Percentiles rank a stretch among this genome's conserved stretches.
Evolutionary conservation across 2,797 vertebrate species (phyloP).

Genomic region (Hydrophis major): DNA sequence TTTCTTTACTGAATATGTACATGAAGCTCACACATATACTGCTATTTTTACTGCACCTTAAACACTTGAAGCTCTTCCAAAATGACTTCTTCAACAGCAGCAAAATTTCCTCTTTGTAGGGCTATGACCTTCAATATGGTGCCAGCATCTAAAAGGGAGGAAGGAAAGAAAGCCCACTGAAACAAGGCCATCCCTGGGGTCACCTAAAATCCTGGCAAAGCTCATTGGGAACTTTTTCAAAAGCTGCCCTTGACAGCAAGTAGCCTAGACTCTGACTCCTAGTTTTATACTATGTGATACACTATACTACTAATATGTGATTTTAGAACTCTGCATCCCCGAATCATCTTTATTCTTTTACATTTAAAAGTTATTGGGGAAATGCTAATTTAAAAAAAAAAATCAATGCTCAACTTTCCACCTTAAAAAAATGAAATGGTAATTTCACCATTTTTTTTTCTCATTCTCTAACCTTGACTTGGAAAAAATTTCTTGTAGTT

Average conservation of each 20-base stretch:
- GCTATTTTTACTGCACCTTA: conserved; percentile 75
- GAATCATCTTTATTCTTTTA: not conserved
- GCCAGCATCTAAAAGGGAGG: conserved; percentile 77
- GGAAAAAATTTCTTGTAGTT: not conserved
- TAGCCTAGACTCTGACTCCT: not conserved
- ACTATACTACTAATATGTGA: not conserved
- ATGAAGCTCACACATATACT: not conserved
- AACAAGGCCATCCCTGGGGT: not conserved
- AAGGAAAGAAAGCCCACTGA: not conserved
- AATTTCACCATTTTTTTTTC: not conserved
- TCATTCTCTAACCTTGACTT: not conserved
- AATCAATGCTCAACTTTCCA: not conserved
- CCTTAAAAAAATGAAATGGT: not conserved
- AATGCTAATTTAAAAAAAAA: not conserved
- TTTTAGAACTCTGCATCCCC: not conserved
- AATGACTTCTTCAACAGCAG: conserved; percentile 79
- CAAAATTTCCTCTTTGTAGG: conserved; percentile 72
- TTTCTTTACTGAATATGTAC: not conserved
- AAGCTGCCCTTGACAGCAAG: not conserved
- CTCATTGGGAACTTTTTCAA: not conserved
- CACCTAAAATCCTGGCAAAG: not conserved
- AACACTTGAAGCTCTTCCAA: conserved; percentile 94
- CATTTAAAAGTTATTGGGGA: not conserved
- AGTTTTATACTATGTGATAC: not conserved
- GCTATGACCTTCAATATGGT: conserved; percentile 87